These are phyloP conservation scores for Parasteatoda tepidariorum DNA, from an alignment of 1,140 invertebrate genomes.

Conservation along the genomic window DNA sequence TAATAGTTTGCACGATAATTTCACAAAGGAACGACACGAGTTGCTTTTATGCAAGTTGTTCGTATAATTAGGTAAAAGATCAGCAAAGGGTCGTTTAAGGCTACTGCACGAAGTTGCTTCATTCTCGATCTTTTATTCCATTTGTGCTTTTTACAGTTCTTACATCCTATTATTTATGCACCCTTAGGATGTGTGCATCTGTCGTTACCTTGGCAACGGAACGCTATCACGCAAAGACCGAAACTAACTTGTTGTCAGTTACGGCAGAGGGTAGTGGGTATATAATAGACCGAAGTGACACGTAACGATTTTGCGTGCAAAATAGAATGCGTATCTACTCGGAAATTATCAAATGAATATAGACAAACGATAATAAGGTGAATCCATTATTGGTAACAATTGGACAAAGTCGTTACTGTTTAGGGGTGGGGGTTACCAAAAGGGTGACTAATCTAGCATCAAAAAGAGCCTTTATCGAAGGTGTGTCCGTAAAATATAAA, in stretches of 20 bases:
- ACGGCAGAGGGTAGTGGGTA: not conserved
- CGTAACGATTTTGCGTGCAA: not conserved
- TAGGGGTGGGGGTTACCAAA: not conserved
- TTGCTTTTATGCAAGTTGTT: not conserved
- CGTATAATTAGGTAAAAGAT: not conserved
- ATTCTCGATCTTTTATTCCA: not conserved
- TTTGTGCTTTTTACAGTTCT: not conserved
- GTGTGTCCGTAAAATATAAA: too few species aligned
- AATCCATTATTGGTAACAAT: not conserved
- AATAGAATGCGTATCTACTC: not conserved
- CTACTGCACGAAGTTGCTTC: not conserved
- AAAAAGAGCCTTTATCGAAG: too few species aligned
- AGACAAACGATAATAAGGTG: slow-evolving; percentile 27
- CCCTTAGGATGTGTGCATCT: not conserved
- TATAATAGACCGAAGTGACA: not conserved
- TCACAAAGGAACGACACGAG: too few species aligned
- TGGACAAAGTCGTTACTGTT: not conserved
- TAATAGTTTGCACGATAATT: too few species aligned
- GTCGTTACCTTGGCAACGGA: not conserved
- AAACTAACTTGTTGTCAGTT: not conserved
- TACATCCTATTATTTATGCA: not conserved
- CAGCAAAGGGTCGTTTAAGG: not conserved
- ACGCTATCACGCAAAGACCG: not conserved
- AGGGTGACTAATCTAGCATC: too few species aligned
- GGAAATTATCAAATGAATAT: slow-evolving; percentile 37